Conservation (phyloP, 2,888 invertebrate genomes). For the Barypeithes pellucidus region DNA sequence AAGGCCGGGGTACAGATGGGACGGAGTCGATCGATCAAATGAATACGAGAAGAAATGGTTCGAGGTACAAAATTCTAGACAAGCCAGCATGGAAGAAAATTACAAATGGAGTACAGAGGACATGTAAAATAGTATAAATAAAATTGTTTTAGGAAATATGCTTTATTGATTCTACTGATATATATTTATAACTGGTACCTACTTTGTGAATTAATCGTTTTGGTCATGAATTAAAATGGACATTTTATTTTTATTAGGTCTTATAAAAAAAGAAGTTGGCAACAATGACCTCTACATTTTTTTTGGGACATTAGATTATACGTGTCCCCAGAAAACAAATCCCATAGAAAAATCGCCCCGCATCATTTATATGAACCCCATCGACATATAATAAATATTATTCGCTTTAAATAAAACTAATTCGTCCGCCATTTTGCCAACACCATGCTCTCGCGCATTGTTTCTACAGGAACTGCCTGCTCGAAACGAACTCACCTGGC, state of each 20-base stretch:
- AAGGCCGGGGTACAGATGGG: slow-evolving; percentile 96
- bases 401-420: not conserved
- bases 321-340: too few relatives aligned
- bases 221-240: too few relatives aligned
- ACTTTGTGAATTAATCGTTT: too few relatives aligned
- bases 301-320: not conserved
- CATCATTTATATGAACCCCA: too few relatives aligned
- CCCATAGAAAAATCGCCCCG: too few relatives aligned
- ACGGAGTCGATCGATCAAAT: slow-evolving; percentile 97
- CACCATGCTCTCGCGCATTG: slow-evolving; percentile 7
- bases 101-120: slow-evolving; percentile 97
- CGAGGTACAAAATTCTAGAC: slow-evolving; percentile 81
- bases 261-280: slow-evolving; percentile 16
- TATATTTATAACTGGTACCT: not conserved
- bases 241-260: too few relatives aligned
- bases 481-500: not conserved
- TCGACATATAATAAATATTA: too few relatives aligned
- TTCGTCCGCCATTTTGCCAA: not conserved
- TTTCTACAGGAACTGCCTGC: not conserved
- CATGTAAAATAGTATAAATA: slow-evolving; percentile 77
- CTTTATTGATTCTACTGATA: not conserved
- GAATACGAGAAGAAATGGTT: slow-evolving; percentile 96
- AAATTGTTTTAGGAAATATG: not conserved
- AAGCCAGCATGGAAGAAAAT: slow-evolving; percentile 87
- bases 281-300: not conserved